Evolutionary conservation across 2,113 vertebrate genomes (phyloP), one percentile per base, ranked within the genome.

Genomic region (Hippolais icterina): DNA sequence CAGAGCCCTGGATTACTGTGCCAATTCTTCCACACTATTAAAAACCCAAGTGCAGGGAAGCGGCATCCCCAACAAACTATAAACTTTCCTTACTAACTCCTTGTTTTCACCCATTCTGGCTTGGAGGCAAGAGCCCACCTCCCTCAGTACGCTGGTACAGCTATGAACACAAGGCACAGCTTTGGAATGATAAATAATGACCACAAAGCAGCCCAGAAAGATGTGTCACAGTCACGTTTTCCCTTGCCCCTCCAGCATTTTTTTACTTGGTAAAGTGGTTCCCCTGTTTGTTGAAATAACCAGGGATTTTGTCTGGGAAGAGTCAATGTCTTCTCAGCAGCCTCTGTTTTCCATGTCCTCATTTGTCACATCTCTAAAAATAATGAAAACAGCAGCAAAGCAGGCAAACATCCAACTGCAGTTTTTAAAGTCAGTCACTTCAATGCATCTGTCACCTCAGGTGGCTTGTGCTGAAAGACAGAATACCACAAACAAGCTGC

Each of bases 381-480:
- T 53, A 93, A 91, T 69, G 74, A 78, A 90, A 95, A 11, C 54
- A 69, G 80, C 53, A 91, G 72, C 29, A 42, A 78, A 52, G 50
- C 61, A 87, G 83, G 56, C 83, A 87, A 87, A 78, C 65, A 89
- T 29, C 35, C 7, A 3, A 68, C 31, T 65, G 35, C 31, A 63
- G 29, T 24, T 81, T 91, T 71, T 47, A 8, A 85, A 90, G 71
- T 44, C 63, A 61, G 68, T 71, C 53, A 46, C 52, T 68, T 83
- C 44, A 74, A n/a, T 25, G 23, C 12, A 47, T 59, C 49, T 44
- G 25, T 87, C 80, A 89, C 49, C 60, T 84, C 41, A n/a, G 41
- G 33, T 15, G 23, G 68, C 53, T 94, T 42, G 22, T 18, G 44
- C 61, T 82, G n/a, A 89, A 81, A 60, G 61, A 66, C 9, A 12